Percentiles rank a stretch among this genome's conserved stretches.
Conservation (phyloP, 2,797 vertebrate species). For the Apogon talboti region DNA sequence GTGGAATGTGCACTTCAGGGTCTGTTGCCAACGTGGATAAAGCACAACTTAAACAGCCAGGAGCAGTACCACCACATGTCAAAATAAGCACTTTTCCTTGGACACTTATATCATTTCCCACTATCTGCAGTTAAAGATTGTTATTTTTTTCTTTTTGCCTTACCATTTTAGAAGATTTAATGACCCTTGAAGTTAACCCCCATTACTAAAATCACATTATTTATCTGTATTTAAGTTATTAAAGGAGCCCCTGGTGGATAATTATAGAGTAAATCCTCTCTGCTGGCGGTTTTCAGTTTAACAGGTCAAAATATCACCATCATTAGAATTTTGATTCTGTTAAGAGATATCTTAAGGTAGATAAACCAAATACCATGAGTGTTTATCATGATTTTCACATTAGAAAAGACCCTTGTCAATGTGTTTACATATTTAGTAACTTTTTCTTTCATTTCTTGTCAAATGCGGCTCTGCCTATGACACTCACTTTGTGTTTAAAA, state of each 20-base stretch:
- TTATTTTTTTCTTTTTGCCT: slow-evolving; percentile 47
- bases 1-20: slow-evolving; percentile 66
- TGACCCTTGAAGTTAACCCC: slow-evolving; percentile 36
- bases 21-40: slow-evolving; percentile 56
- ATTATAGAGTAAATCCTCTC: slow-evolving; percentile 28
- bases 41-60: slow-evolving; percentile 78
- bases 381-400: slow-evolving; percentile 26
- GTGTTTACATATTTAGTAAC: slow-evolving; percentile 34
- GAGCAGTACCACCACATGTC: slow-evolving; percentile 55
- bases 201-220: slow-evolving; percentile 34
- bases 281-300: slow-evolving; percentile 10
- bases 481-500: slow-evolving; percentile 18
- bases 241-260: slow-evolving; percentile 43
- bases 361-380: slow-evolving; percentile 46
- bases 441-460: slow-evolving; percentile 23
- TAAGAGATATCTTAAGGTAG: slow-evolving; percentile 38
- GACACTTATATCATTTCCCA: slow-evolving; percentile 56
- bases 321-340: slow-evolving; percentile 21
- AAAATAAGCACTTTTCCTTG: slow-evolving; percentile 74
- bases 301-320: slow-evolving; percentile 27
- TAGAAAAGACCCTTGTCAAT: slow-evolving; percentile 18
- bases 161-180: slow-evolving; percentile 49
- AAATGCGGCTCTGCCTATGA: slow-evolving; percentile 16
- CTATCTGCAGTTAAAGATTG: slow-evolving; percentile 46
- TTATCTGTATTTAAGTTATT: slow-evolving; percentile 51